Conservation (phyloP, 2,113 vertebrate genomes). For the Harpagus bidentatus region DNA sequence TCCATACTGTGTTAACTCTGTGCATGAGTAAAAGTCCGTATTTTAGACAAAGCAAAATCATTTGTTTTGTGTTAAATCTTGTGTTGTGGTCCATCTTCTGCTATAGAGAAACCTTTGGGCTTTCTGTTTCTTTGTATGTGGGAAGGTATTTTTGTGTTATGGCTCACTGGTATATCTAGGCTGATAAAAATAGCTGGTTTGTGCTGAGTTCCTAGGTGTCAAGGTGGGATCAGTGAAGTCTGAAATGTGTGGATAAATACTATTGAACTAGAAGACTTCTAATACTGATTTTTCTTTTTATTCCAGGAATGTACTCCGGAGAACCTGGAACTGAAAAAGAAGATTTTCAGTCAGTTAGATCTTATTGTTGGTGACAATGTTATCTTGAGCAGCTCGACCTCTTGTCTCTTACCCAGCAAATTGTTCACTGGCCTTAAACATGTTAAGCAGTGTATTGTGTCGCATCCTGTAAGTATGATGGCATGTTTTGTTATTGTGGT, state of each 20-base stretch:
- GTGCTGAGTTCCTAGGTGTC: neutral
- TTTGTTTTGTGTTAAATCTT: neutral
- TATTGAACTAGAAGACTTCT: neutral
- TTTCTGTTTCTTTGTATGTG: neutral
- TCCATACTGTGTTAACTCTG: neutral
- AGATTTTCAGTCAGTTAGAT: slow-evolving; percentile 86
- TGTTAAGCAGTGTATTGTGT: slow-evolving; percentile 87
- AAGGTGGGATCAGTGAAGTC: neutral
- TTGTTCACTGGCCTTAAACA: slow-evolving; percentile 84
- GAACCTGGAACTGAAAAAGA: slow-evolving; percentile 86
- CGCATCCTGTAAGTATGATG: slow-evolving; percentile 88
- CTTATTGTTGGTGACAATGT: slow-evolving; percentile 71
- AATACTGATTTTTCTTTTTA: neutral
- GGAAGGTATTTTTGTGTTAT: neutral
- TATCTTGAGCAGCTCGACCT: slow-evolving; percentile 92
- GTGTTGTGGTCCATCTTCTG: neutral
- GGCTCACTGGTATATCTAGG: neutral
- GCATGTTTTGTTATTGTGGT: neutral
- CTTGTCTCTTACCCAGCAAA: slow-evolving; percentile 88
- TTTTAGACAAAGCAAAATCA: neutral
- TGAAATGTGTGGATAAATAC: neutral
- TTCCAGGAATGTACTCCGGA: slow-evolving; percentile 92
- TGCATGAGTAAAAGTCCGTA: neutral
- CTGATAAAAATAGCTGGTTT: neutral
- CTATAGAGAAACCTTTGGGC: neutral